Conservation (phyloP, 2,888 invertebrate species). For the Lepetodrilus schrolli region DNA sequence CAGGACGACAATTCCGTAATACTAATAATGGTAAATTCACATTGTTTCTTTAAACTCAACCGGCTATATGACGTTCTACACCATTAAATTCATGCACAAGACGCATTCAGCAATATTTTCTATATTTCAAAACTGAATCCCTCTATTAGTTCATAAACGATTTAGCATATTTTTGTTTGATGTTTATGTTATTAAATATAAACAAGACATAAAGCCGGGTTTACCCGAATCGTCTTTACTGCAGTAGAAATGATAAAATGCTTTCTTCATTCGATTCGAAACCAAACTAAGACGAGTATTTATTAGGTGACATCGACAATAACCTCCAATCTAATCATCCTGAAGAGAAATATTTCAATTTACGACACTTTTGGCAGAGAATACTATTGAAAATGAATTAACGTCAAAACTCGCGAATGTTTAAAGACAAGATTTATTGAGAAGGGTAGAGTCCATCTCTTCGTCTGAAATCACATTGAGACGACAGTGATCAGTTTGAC, state of each 20-base stretch:
- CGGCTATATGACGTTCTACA: too few relatives aligned
- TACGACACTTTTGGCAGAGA: conserved; percentile 5
- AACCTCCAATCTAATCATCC: not conserved
- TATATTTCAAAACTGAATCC: too few relatives aligned
- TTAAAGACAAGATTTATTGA: conserved; percentile 9
- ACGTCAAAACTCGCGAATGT: conserved; percentile 15
- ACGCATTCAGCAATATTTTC: too few relatives aligned
- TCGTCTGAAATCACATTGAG: not conserved
- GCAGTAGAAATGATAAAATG: conserved; percentile 8
- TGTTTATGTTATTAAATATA: too few relatives aligned
- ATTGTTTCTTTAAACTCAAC: too few relatives aligned
- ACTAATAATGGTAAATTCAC: too few relatives aligned
- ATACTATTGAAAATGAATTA: conserved; percentile 24
- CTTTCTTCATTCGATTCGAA: not conserved
- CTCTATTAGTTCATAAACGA: too few relatives aligned
- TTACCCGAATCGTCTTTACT: too few relatives aligned
- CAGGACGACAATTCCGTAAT: too few relatives aligned
- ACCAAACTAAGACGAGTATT: not conserved
- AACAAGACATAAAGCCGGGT: too few relatives aligned
- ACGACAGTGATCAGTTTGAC: not conserved
- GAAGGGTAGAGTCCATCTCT: not conserved
- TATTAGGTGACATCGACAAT: conserved; percentile 6
- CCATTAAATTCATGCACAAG: too few relatives aligned
- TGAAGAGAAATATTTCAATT: conserved; percentile 19
- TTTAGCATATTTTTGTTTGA: too few relatives aligned